Base-by-base conservation (phyloP, 2,888 invertebrate genomes). In the Ditula angustiorana region DNA sequence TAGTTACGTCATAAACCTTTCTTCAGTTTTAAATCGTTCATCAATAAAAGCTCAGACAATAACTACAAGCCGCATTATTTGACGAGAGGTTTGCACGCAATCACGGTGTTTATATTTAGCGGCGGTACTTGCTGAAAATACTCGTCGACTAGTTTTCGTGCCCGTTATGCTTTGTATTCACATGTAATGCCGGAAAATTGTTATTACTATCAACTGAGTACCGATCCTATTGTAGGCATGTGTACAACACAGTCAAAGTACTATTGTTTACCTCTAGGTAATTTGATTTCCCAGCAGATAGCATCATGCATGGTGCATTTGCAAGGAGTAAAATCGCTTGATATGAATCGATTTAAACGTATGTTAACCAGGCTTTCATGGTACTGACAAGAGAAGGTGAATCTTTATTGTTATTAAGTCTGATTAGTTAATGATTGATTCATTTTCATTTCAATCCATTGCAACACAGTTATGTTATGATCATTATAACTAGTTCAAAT, bases 171-270 rank as follows among this genome's bases (percentile, higher is more conserved):
- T 84, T 87, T 87, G 86, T 87, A 73, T 78, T 83, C 69, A 70
- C 53, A 69, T 53, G 73, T 78, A 77, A 81, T 77, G 83, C 86
- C 87, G 87, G 88, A 88, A 88, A 82, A 86, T 83, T 78, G 78
- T 83, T 82, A 88, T 88, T 87, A 88, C 66, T 57, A 59, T 53
- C 33, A 28, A 49, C n/a, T n/a, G n/a, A n/a, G n/a, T n/a, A n/a
- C 35, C 53, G 61, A 47, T 24, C 37, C 57, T 37, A 62, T 57
- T 74, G 77, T 78, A 83, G 83, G 81, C 81, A 83, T 81, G 80
- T 79, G 74, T 77, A 76, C 74, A 80, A 76, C 77, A 77, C 30
- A 13, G 19, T 10, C 41, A 19, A 16, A 16, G 19, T 8, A 19
- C 41, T 16, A 41, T 16, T 19, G 19, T 41, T 37, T 37, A 41